phyloP scores from a whole-genome alignment of 2,888 invertebrate species.

The Ochlodes sylvanus region DNA sequence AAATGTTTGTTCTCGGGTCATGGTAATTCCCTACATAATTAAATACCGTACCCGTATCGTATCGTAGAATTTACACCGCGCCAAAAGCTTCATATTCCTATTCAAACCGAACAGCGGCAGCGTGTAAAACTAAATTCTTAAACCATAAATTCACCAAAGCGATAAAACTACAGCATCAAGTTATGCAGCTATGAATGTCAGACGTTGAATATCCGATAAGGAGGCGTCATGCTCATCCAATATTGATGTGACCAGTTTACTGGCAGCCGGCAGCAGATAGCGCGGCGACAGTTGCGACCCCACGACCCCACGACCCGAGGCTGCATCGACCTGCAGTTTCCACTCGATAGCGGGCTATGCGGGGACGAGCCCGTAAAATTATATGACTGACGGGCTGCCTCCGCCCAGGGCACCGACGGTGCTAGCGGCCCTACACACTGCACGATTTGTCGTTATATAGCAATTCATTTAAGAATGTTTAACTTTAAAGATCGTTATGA shows the following conservation, averaged over 20 bases:
- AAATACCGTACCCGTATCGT: too few relatives aligned
- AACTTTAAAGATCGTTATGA: too few relatives aligned
- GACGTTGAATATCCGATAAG: constrained; percentile 30
- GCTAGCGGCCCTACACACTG: background rate
- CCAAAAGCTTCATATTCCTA: too few relatives aligned
- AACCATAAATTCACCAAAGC: constrained; percentile 11
- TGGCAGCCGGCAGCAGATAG: background rate
- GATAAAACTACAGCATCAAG: constrained; percentile 2
- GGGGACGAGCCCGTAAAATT: constrained; percentile 25
- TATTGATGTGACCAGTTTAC: constrained; percentile 21
- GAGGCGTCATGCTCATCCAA: constrained; percentile 10
- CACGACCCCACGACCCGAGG: background rate
- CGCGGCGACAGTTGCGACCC: background rate
- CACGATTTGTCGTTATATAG: constrained; percentile 3
- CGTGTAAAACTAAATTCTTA: background rate
- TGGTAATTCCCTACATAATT: too few relatives aligned
- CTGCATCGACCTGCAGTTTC: constrained; percentile 21
- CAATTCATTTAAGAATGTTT: too few relatives aligned
- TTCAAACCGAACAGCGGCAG: too few relatives aligned
- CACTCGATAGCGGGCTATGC: constrained; percentile 20
- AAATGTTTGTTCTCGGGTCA: too few relatives aligned
- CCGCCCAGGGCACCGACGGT: background rate
- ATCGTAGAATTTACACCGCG: too few relatives aligned
- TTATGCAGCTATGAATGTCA: background rate
- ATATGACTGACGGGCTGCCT: constrained; percentile 22